Evolutionary conservation across 1,140 invertebrate genomes (phyloP).

Genomic region (Camponotus floridanus): DNA sequence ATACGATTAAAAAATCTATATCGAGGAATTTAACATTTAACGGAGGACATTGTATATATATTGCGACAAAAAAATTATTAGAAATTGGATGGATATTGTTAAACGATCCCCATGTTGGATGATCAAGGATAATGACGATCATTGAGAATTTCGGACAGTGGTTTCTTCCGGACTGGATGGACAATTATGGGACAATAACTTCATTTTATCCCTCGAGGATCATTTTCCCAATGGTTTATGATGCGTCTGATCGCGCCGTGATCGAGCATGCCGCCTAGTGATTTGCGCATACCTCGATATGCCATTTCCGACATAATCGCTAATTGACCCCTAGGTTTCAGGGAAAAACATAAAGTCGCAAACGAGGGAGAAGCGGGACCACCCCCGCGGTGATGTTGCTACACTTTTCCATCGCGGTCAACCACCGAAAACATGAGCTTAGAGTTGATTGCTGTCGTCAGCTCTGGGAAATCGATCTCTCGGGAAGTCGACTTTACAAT

Average conservation of each 20-base stretch:
- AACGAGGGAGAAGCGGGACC: conserved; percentile 45
- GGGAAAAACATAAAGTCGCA: conserved; percentile 61
- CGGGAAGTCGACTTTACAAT: conserved; percentile 59
- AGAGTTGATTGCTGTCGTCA: conserved; percentile 27
- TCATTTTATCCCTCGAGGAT: conserved; percentile 52
- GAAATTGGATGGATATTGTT: conserved; percentile 15
- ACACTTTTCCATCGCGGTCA: conserved; percentile 27
- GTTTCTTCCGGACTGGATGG: conserved; percentile 45
- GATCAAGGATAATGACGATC: conserved; percentile 27
- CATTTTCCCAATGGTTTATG: conserved; percentile 37
- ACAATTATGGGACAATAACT: conserved; percentile 71
- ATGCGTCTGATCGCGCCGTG: conserved; percentile 66
- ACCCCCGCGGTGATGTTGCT: conserved; percentile 35
- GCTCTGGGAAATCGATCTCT: conserved; percentile 30
- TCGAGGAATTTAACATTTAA: background rate
- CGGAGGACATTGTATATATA: too few species aligned
- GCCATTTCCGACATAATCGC: conserved; percentile 69
- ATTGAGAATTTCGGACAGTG: conserved; percentile 46
- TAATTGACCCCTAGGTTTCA: conserved; percentile 68
- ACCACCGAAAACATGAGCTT: conserved; percentile 57
- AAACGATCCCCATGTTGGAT: background rate
- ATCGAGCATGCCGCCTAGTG: conserved; percentile 68
- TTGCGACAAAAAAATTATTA: conserved; percentile 5
- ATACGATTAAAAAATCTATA: background rate
- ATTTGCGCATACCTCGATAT: conserved; percentile 70